Base-by-base conservation (phyloP, 2,888 invertebrate species). In the Saturnia japonica region DNA sequence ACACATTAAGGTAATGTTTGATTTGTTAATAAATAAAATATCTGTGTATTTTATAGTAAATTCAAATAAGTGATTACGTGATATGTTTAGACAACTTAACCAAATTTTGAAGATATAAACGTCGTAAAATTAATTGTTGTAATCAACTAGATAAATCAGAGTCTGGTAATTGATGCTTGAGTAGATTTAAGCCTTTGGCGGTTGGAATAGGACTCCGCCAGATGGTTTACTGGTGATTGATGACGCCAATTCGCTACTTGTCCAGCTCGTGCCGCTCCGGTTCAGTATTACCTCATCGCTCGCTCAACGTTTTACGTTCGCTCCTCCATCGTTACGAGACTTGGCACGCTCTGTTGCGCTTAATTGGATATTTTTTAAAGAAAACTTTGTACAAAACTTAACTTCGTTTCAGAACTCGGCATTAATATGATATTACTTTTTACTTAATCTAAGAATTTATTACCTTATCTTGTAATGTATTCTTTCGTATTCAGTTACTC, bases 201-300 rank as follows among this genome's bases (percentile, higher is more conserved):
- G 64, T 64, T 64, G 64, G 19, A 64, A 64, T n/a, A 64, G 40
- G 40, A 64, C 83, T 87, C 87, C 82, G 82, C 82, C 82, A 81
- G 85, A 85, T 85, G 85, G 83, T 82, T 78, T 78, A 75, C 75
- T 74, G 74, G 86, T 91, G 91, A 92, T 92, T 91, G 91, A 92
- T 92, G 91, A 89, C 82, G 87, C 85, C 90, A 90, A 90, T 91
- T 88, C 89, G 86, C 88, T 85, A 88, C 87, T 89, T 86, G 88
- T 83, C 88, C 86, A 81, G 82, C 75, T 74, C 73, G 47, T 19
- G 47, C 47, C 22, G 54, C 54, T 3, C 22, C 54, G 74, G 70
- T 74, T 68, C 76, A 73, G 71, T 69, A 71, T 73, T 68, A 34
- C 54, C n/a, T 68, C 57, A 34, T 34, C 34, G 51, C 47, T 54